Conservation (phyloP, 2,113 vertebrate species). For the Tetrao urogallus region DNA sequence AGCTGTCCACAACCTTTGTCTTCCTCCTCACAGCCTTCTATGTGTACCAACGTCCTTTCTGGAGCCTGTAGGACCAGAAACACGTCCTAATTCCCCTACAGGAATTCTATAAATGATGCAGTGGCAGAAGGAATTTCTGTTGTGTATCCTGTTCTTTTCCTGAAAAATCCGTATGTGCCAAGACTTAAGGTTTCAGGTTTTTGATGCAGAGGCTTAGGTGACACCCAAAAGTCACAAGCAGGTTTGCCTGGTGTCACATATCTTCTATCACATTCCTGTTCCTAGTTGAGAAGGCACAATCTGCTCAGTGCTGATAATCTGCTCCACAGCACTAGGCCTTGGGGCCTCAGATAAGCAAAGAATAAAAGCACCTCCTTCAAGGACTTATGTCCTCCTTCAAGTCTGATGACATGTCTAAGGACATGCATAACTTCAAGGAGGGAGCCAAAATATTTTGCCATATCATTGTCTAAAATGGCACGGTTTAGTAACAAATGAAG, state of each 20-base stretch:
- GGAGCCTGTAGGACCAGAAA: not conserved
- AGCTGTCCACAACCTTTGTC: not conserved
- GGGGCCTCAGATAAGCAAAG: not conserved
- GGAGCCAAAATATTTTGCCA: not conserved
- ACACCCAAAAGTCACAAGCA: not conserved
- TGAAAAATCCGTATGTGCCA: not conserved
- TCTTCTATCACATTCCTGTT: not conserved
- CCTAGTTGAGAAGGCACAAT: not conserved
- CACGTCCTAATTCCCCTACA: accelerated
- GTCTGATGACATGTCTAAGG: not conserved
- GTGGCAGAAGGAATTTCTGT: not conserved
- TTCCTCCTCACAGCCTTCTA: not conserved
- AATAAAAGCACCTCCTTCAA: not conserved
- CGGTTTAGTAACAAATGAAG: not conserved
- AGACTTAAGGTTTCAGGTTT: not conserved
- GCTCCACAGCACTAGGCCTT: not conserved
- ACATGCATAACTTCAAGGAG: not conserved
- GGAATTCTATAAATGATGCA: not conserved
- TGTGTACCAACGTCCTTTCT: not conserved
- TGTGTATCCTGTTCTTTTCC: not conserved
- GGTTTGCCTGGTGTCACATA: not conserved
- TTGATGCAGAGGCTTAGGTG: not conserved
- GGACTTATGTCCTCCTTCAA: not conserved
- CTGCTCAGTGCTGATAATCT: not conserved
- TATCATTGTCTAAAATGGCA: not conserved